A percentile compares a stretch with the other conserved stretches of the same genome.
phyloP scores from a whole-genome alignment of 2,888 invertebrate genomes.

The Rhagium mordax region DNA sequence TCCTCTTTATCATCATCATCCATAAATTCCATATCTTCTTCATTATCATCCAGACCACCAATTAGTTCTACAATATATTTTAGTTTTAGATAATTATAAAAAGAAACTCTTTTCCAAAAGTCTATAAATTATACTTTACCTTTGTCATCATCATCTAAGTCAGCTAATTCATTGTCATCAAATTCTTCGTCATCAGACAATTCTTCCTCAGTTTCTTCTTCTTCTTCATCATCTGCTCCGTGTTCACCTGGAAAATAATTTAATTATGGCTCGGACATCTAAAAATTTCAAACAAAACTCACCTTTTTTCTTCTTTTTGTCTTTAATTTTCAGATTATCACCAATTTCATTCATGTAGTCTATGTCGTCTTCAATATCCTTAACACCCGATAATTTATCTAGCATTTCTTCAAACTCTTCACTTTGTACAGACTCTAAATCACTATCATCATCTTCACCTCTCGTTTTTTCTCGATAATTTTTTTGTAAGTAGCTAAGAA shows the following conservation, averaged over 20 bases:
- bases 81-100: too few species aligned
- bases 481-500: slow-evolving; percentile 75
- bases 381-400: slow-evolving; percentile 71
- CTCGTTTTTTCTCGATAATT: slow-evolving; percentile 67
- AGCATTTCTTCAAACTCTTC: slow-evolving; percentile 84
- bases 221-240: slow-evolving; percentile 19
- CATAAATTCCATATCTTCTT: slow-evolving; percentile 70
- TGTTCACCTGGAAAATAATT: not conserved
- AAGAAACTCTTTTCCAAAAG: too few species aligned
- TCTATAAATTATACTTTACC: slow-evolving; percentile 43
- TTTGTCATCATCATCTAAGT: slow-evolving; percentile 67
- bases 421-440: slow-evolving; percentile 82
- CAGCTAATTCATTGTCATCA: slow-evolving; percentile 55
- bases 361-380: slow-evolving; percentile 73
- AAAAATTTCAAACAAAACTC: not conserved
- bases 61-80: slow-evolving; percentile 52
- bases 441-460: slow-evolving; percentile 75
- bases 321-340: slow-evolving; percentile 62
- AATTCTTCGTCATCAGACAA: slow-evolving; percentile 53
- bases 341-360: slow-evolving; percentile 81
- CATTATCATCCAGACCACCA: slow-evolving; percentile 64
- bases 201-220: slow-evolving; percentile 42
- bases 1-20: slow-evolving; percentile 68
- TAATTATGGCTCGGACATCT: not conserved
- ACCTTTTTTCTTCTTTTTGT: slow-evolving; percentile 46